Percentiles rank a stretch among this genome's conserved stretches.
Conservation (phyloP, 2,888 invertebrate genomes). For the Griposia aprilina region DNA sequence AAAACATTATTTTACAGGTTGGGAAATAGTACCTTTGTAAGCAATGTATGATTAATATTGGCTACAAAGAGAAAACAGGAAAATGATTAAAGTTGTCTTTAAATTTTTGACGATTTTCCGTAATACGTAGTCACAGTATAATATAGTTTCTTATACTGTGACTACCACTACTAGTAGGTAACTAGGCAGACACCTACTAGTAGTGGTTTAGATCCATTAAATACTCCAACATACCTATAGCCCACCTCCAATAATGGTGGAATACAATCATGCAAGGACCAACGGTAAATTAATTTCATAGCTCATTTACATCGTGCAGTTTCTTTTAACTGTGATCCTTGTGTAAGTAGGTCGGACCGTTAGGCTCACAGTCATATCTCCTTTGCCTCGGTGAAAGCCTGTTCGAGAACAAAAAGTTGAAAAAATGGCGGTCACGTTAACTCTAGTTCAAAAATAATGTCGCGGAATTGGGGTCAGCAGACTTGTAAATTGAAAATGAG, state of each 20-base stretch:
- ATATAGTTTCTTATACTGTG: too few species aligned
- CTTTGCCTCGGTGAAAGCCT: slow-evolving; percentile 63
- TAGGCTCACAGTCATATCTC: slow-evolving; percentile 66
- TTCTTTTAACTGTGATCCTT: slow-evolving; percentile 67
- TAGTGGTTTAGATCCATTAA: not conserved
- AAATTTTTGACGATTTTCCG: not conserved
- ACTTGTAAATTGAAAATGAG: slow-evolving; percentile 58
- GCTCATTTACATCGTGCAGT: slow-evolving; percentile 44
- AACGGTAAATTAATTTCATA: slow-evolving; percentile 58
- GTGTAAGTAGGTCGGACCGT: slow-evolving; percentile 68
- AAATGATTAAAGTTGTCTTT: not conserved
- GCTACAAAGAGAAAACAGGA: slow-evolving; percentile 17
- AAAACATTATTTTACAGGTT: not conserved
- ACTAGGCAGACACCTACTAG: not conserved
- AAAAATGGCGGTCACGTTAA: slow-evolving; percentile 36
- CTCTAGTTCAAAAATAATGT: slow-evolving; percentile 47
- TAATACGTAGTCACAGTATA: not conserved
- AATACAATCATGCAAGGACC: slow-evolving; percentile 23
- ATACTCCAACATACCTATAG: not conserved
- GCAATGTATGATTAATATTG: not conserved
- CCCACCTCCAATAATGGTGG: slow-evolving; percentile 17
- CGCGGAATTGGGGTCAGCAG: slow-evolving; percentile 46
- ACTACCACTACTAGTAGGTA: too few species aligned
- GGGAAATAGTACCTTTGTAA: not conserved
- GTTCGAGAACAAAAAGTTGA: slow-evolving; percentile 40